Conservation (phyloP, 2,888 invertebrate species). For the Clistopyga incitator region DNA sequence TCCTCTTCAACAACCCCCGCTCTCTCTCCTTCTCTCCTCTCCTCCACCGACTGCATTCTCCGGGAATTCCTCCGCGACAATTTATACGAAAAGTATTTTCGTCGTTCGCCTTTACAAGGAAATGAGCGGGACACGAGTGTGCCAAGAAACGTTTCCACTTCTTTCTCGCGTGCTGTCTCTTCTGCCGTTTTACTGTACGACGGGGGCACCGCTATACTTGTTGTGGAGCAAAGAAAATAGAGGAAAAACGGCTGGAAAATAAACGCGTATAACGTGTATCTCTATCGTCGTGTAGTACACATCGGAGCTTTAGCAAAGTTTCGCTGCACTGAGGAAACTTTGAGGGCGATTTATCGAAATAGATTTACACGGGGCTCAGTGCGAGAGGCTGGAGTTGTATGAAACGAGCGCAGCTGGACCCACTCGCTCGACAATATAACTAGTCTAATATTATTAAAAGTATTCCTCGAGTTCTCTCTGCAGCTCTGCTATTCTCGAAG, state of each 20-base stretch:
- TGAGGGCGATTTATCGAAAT: slow-evolving; percentile 55
- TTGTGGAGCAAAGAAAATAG: slow-evolving; percentile 40
- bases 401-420: slow-evolving; percentile 44
- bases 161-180: slow-evolving; percentile 39
- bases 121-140: slow-evolving; percentile 58
- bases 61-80: slow-evolving; percentile 78
- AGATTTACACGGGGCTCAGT: slow-evolving; percentile 54
- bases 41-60: slow-evolving; percentile 61
- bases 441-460: slow-evolving; percentile 54
- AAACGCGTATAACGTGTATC: slow-evolving; percentile 32
- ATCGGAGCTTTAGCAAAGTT: slow-evolving; percentile 43
- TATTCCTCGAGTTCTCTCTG: slow-evolving; percentile 13
- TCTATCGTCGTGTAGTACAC: slow-evolving; percentile 23
- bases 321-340: slow-evolving; percentile 44
- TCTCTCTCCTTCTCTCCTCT: slow-evolving; percentile 3
- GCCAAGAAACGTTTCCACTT: slow-evolving; percentile 71
- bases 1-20: slow-evolving; percentile 49
- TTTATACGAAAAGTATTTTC: slow-evolving; percentile 80
- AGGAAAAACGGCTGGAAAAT: slow-evolving; percentile 36
- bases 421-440: slow-evolving; percentile 45
- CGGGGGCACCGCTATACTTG: neutral
- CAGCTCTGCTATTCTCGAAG: slow-evolving; percentile 2
- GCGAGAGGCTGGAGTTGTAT: neutral
- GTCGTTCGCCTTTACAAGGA: slow-evolving; percentile 63
- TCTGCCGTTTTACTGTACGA: neutral